Evolutionary conservation across 1,140 invertebrate species (phyloP), one percentile per base, ranked within the genome.

Genomic region (Camponotus floridanus): DNA sequence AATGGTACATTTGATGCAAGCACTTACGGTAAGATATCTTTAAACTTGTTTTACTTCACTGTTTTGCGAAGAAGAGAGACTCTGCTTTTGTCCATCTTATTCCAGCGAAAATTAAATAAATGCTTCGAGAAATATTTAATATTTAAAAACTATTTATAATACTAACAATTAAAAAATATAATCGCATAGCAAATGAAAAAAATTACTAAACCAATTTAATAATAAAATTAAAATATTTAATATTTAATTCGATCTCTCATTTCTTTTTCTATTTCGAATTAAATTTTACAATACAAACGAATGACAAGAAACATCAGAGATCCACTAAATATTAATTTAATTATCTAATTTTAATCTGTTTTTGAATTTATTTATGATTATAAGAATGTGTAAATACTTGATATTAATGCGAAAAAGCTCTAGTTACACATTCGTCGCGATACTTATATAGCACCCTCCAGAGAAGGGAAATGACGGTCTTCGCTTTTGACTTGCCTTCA

Each of bases 151-250:
- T 0, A 18, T 42, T 61, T 18, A 26, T 26, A 62, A 33, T 42
- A 21, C 15, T 8, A 39, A 61, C 8, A 62, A 33, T 9, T 36
- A 4, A 21, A 31, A 45, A 55, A 51, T 9, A 42, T 21, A 21
- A 21, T 21, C 39, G n/a, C n/a, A 0, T 11, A 42, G 36, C 3
- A n/a, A 2, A 36, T 51, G 15, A 73, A 31, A 36, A 71, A 71
- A 48, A 71, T n/a, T 51, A 71, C 0, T 31, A n/a, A 71, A 48
- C 15, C 36, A 6, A 70, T 39, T 15, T 48, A 31, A 68, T n/a
- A 15, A n/a, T 13, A 68, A 48, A 45, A 48, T 68, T 68, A n/a
- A n/a, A n/a, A n/a, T n/a, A n/a, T n/a, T n/a, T n/a, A 68, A 68
- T 48, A 71, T 71, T 71, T 48, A 33, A 51, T 48, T 70, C 4